Conservation (phyloP, 2,797 vertebrate genomes). For the Ispidina picta region DNA sequence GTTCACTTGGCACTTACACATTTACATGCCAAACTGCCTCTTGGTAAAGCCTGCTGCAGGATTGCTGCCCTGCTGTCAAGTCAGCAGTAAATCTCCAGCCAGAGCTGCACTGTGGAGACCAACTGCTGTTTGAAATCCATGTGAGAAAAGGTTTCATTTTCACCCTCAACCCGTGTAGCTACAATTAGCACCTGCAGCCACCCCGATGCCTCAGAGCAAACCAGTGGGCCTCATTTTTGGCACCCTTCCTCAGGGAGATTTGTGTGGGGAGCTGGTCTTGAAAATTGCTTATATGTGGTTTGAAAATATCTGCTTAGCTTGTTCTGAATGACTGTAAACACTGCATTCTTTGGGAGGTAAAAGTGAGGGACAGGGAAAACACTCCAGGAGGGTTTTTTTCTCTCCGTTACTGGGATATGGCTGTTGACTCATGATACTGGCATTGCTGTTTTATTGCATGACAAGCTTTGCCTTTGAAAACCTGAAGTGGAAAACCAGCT, state of each 20-base stretch:
- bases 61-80: not conserved
- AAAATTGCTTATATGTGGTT: not conserved
- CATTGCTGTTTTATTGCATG: too few relatives aligned
- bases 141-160: not conserved
- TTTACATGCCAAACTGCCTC: not conserved
- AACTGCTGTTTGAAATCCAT: not conserved
- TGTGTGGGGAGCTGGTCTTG: not conserved
- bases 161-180: not conserved
- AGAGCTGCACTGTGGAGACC: not conserved
- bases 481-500: too few relatives aligned
- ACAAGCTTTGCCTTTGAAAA: too few relatives aligned
- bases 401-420: too few relatives aligned
- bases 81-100: not conserved
- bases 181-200: not conserved
- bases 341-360: not conserved
- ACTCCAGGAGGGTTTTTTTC: too few relatives aligned
- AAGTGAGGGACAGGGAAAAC: not conserved
- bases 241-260: not conserved
- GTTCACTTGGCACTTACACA: not conserved
- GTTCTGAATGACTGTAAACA: not conserved
- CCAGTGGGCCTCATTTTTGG: not conserved
- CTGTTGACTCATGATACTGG: too few relatives aligned
- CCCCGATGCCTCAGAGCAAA: not conserved
- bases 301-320: not conserved
- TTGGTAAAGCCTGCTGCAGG: not conserved